Percentiles rank a stretch among this genome's conserved stretches.
Conservation (phyloP, 2,888 invertebrate genomes). For the Unio delphinus region DNA sequence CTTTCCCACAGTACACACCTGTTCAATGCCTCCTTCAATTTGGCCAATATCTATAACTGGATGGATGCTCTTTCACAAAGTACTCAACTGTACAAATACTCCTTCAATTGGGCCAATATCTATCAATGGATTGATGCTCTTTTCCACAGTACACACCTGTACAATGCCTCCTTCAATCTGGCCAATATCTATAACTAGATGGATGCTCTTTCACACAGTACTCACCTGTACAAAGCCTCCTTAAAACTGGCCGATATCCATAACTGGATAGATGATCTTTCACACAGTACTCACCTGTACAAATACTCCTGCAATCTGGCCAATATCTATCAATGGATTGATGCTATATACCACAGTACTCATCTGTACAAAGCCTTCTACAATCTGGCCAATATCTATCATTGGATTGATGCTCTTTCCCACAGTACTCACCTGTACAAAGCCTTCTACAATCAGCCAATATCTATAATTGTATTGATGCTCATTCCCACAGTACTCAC, state of each 20-base stretch:
- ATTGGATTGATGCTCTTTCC: too few relatives aligned
- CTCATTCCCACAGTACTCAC: constrained; percentile 12
- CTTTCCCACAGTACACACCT: constrained; percentile 49
- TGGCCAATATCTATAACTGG: constrained; percentile 63
- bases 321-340: too few relatives aligned
- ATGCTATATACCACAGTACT: too few relatives aligned
- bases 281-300: constrained; percentile 52
- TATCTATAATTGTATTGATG: too few relatives aligned
- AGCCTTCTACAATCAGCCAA: too few relatives aligned
- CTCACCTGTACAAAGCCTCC: constrained; percentile 58
- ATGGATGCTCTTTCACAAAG: constrained; percentile 57
- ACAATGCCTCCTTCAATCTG: constrained; percentile 63
- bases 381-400: too few relatives aligned
- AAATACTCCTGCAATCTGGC: constrained; percentile 43
- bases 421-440: too few relatives aligned
- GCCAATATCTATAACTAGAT: constrained; percentile 61
- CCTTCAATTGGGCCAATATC: constrained; percentile 65
- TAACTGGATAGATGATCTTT: constrained; percentile 57
- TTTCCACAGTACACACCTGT: constrained; percentile 50
- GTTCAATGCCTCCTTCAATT: constrained; percentile 60
- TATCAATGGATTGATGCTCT: constrained; percentile 59
- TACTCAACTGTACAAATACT: constrained; percentile 51
- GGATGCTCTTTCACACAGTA: constrained; percentile 54
- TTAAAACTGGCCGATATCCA: constrained; percentile 63
- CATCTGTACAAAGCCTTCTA: too few relatives aligned